Evolutionary conservation across 2,797 vertebrate genomes (phyloP), one percentile per base, ranked within the genome.

Genomic region (Cryptoprocta ferox): DNA sequence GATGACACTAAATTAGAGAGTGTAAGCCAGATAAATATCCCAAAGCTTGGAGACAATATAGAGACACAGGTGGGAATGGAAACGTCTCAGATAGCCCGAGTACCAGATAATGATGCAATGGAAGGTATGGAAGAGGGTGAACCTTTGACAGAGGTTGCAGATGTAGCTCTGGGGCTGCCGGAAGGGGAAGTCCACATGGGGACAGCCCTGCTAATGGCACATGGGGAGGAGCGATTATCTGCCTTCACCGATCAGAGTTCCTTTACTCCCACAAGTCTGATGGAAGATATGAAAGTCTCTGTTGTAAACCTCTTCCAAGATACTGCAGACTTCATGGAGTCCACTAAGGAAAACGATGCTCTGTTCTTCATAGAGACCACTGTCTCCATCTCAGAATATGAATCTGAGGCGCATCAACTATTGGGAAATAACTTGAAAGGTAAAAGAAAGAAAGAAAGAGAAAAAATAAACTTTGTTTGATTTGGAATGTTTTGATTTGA

Each of bases 1-100:
- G 99, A 99, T 96, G 99, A 99, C 96, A 99, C 99, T 50, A 99
- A 99, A 85, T 50, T 95, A 16, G 96, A 95, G 24, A 91, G 39
- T 0, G 0, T 87, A 70, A 97, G 61, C 80, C 98, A 45, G 66
- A 89, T 73, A 13, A 91, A 45, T 45, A 91, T 83, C 3, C 0
- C 2, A 0, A 6, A 93, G 30, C 85, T 0, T 9, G 32, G 70
- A 97, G 94, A 95, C 35, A 87, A 42, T 56, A 45, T 82, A 53
- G 50, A 95, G 87, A 45, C 84, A 26, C 91, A 89, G 71, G 35
- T 24, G 53, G n/a, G 9, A 28, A 18, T 87, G 42, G 95, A 98
- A 37, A 75, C 7, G 1, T 70, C 95, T 42, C 95, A 73, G 53
- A 18, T 2, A 16, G 12, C 8, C 0, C 71, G 35, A 86, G 95